Percentiles rank a stretch among this genome's conserved stretches.
Evolutionary conservation across 2,113 vertebrate species (phyloP).

Genomic region (Chaetura pelagica): DNA sequence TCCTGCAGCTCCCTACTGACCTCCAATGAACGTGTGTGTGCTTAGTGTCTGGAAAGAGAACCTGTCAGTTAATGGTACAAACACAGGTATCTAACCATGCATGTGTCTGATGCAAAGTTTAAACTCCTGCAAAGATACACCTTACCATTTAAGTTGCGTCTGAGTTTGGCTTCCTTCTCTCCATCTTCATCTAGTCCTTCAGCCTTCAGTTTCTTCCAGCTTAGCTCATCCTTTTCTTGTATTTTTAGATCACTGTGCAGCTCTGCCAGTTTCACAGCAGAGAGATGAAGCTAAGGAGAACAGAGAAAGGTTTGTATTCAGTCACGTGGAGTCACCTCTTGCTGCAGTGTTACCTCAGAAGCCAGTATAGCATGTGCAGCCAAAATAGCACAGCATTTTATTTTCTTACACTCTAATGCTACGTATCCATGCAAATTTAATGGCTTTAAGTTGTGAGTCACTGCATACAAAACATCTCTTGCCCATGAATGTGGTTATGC

Average conservation of each 20-base stretch:
- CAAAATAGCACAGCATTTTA: neutral
- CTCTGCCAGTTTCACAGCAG: constrained; percentile 87
- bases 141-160: constrained; percentile 73
- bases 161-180: constrained; percentile 89
- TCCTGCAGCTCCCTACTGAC: neutral
- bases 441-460: neutral
- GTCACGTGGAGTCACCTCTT: neutral
- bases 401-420: neutral
- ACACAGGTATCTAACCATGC: neutral
- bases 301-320: neutral
- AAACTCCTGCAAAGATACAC: neutral
- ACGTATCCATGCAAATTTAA: neutral
- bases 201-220: constrained; percentile 93
- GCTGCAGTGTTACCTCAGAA: neutral
- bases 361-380: rapidly evolving
- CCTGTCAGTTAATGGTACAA: neutral
- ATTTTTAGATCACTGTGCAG: constrained; percentile 94
- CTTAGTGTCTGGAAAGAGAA: neutral
- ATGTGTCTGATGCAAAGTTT: neutral
- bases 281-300: constrained; percentile 81
- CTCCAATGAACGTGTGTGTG: neutral
- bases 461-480: neutral
- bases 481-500: neutral
- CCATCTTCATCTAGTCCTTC: constrained; percentile 91
- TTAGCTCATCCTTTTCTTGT: constrained; percentile 93